phyloP scores from a whole-genome alignment of 2,797 vertebrate genomes.

The Kryptolebias ocellatus region DNA sequence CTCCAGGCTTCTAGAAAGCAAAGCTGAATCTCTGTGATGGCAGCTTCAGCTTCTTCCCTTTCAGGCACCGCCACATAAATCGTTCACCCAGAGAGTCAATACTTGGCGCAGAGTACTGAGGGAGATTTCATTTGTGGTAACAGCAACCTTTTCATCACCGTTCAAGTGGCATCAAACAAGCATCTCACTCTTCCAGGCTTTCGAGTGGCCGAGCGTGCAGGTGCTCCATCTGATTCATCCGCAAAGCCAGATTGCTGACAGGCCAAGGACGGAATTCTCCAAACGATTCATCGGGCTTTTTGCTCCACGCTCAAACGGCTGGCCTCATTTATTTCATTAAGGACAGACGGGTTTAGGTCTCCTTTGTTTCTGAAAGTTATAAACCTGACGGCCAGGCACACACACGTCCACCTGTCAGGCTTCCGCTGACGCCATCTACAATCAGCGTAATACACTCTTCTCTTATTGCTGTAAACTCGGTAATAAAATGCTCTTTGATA shows the following conservation, averaged over 20 bases:
- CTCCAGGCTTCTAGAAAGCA: constrained; percentile 65
- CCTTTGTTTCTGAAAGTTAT: constrained; percentile 65
- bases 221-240: constrained; percentile 74
- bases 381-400: constrained; percentile 42
- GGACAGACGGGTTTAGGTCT: constrained; percentile 61
- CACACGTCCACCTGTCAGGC: constrained; percentile 39
- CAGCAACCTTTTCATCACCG: constrained; percentile 70
- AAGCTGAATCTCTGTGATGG: constrained; percentile 61
- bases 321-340: constrained; percentile 73
- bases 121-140: constrained; percentile 66
- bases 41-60: constrained; percentile 40
- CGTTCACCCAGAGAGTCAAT: constrained; percentile 74
- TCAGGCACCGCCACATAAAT: constrained; percentile 66
- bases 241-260: constrained; percentile 68
- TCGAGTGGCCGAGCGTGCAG: constrained; percentile 72
- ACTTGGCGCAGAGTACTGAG: constrained; percentile 66
- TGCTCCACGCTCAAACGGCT: constrained; percentile 57
- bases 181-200: constrained; percentile 72
- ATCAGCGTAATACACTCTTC: constrained; percentile 20
- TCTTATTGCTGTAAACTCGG: constrained; percentile 10
- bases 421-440: constrained; percentile 10
- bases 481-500: constrained; percentile 21
- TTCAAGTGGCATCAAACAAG: constrained; percentile 79
- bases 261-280: constrained; percentile 61
- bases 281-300: constrained; percentile 62